phyloP scores from a whole-genome alignment of 2,888 invertebrate genomes.

The Asteroscopus sphinx region DNA sequence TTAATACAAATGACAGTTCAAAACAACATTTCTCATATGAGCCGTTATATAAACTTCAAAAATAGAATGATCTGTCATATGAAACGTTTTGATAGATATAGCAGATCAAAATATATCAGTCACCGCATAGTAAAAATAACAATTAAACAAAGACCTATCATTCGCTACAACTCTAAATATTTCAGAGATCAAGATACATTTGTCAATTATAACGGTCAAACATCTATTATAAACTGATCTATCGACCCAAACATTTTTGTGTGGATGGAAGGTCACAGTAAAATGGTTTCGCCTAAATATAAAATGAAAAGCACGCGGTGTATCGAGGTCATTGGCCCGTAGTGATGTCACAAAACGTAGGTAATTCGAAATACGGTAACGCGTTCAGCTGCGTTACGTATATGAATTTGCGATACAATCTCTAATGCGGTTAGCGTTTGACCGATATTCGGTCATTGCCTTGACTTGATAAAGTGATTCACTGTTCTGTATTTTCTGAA shows the following conservation, averaged over 20 bases:
- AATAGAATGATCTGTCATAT: slow-evolving; percentile 13
- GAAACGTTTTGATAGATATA: slow-evolving; percentile 23
- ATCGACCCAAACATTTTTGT: slow-evolving; percentile 33
- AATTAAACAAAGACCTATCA: slow-evolving; percentile 30
- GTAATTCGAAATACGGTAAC: slow-evolving; percentile 55
- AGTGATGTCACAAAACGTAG: slow-evolving; percentile 59
- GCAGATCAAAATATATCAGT: slow-evolving; percentile 34
- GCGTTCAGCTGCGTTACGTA: slow-evolving; percentile 49
- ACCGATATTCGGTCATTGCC: slow-evolving; percentile 74
- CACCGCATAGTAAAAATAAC: slow-evolving; percentile 16
- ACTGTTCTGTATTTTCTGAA: slow-evolving; percentile 48
- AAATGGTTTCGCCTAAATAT: slow-evolving; percentile 53
- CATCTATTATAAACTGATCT: slow-evolving; percentile 43
- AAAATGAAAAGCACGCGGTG: slow-evolving; percentile 56
- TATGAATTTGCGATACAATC: slow-evolving; percentile 57
- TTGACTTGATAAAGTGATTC: slow-evolving; percentile 54
- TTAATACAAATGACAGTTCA: neutral
- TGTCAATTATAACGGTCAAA: slow-evolving; percentile 45
- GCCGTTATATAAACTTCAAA: slow-evolving; percentile 4
- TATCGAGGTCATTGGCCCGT: slow-evolving; percentile 57
- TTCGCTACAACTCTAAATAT: slow-evolving; percentile 8
- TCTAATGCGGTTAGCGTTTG: slow-evolving; percentile 60
- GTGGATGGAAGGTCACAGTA: slow-evolving; percentile 43
- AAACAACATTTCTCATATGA: slow-evolving; percentile 4
- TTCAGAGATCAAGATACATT: slow-evolving; percentile 40